Evolutionary conservation across 1,140 invertebrate genomes (phyloP).

Genomic region (Colletes gigas): DNA sequence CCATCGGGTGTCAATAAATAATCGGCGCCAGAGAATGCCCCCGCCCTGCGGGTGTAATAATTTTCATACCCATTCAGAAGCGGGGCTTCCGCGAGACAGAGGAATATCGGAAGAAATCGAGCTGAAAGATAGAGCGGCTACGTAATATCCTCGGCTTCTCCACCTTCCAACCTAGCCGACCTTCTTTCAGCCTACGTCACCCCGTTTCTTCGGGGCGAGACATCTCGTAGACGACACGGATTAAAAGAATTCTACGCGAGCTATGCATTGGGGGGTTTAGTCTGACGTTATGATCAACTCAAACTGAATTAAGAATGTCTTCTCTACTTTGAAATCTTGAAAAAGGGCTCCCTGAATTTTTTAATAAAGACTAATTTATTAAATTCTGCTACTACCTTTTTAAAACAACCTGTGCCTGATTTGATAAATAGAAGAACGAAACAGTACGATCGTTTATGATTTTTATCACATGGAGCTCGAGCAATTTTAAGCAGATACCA

Average conservation of each 20-base stretch:
- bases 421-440: too few relatives aligned
- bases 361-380: too few relatives aligned
- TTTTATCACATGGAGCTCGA: too few relatives aligned
- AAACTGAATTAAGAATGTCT: too few relatives aligned
- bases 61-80: constrained; percentile 64
- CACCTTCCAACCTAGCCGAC: constrained; percentile 2
- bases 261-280: too few relatives aligned
- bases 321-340: too few relatives aligned
- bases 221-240: constrained; percentile 37
- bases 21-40: constrained; percentile 47
- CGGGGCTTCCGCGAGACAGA: constrained; percentile 59
- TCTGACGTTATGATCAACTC: too few relatives aligned
- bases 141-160: constrained; percentile 55
- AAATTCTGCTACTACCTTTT: too few relatives aligned
- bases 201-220: constrained; percentile 24
- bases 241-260: constrained; percentile 8
- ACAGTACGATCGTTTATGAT: too few relatives aligned
- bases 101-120: constrained; percentile 69
- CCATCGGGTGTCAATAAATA: constrained; percentile 66
- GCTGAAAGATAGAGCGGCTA: constrained; percentile 65
- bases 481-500: not conserved
- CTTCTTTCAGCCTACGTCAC: constrained; percentile 27
- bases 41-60: constrained; percentile 60
- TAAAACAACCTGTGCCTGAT: too few relatives aligned
- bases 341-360: too few relatives aligned